Base-by-base conservation (phyloP, 2,888 invertebrate genomes). In the Lithophane ornitopus region DNA sequence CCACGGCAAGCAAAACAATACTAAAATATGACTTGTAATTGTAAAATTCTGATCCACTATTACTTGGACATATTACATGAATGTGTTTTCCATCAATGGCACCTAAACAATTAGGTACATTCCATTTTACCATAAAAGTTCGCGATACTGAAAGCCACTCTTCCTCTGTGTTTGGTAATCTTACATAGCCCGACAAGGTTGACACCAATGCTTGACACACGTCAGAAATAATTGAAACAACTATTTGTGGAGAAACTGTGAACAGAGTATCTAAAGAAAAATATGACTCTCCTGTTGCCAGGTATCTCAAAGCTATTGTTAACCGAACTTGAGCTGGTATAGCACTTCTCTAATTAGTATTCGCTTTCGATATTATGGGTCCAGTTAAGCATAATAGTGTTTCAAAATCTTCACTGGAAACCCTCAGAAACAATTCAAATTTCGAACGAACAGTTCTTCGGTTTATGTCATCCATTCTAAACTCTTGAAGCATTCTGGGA, bases 251-350 rank as follows among this genome's bases (percentile, higher is more conserved):
- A 59, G 59, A 59, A 16, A 59, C 59, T 59, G 8, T 34, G 19
- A 59, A 59, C 59, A 59, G 59, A 16, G 59, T 59, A 59, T 34
- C 59, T 8, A 28, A 19, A 19, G 59, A 59, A 59, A 59, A 59
- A 59, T 59, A 59, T 19, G 19, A 59, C 9, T 59, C 59, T 59
- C 59, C 59, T 59, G 34, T 59, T 19, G 59, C 59, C 59, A 59
- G 34, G 59, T 59, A 59, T 59, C 59, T 59, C 34, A 59, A 59
- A 59, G 59, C 19, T 19, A 59, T 59, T 59, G 59, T 19, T 59
- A 59, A 19, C 19, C 59, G 59, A 34, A 9, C 59, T 16, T 16
- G 19, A 59, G 59, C 59, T 59, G 19, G 19, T 19, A 59, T 39
- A 39, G 59, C 59, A 59, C 19, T 34, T 34, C 34, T 34, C 34